Percentiles rank a stretch among this genome's conserved stretches.
phyloP scores from a whole-genome alignment of 2,113 vertebrate genomes.

The Haemorhous mexicanus region DNA sequence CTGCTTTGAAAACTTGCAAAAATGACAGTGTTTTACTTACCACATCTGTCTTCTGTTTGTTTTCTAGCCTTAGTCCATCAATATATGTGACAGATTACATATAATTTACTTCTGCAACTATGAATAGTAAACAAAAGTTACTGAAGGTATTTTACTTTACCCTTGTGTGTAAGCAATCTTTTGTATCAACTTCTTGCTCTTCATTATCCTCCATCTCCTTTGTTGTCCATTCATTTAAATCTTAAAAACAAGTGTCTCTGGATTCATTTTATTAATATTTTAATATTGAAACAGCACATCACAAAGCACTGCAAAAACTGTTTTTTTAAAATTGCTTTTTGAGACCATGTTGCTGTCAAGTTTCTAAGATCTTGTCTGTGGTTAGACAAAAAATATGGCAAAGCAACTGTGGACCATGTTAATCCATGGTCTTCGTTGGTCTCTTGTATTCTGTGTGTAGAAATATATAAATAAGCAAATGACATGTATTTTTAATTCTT shows the following conservation, averaged over 20 bases:
- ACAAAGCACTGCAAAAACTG: neutral
- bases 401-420: neutral
- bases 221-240: neutral
- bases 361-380: neutral
- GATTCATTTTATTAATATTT: neutral
- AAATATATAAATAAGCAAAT: neutral
- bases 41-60: neutral
- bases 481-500: neutral
- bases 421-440: neutral
- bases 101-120: neutral
- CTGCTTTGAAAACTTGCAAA: constrained; percentile 2
- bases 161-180: rapidly evolving
- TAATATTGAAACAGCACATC: neutral
- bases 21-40: neutral
- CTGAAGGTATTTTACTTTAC: neutral
- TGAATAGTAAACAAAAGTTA: neutral
- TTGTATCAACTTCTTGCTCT: neutral
- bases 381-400: neutral
- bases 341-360: neutral
- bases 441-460: neutral
- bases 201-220: neutral
- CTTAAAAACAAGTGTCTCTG: neutral
- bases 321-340: neutral
- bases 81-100: neutral
- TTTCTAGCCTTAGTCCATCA: neutral